phyloP scores from a whole-genome alignment of 2,797 vertebrate species.

The Semotilus atromaculatus region DNA sequence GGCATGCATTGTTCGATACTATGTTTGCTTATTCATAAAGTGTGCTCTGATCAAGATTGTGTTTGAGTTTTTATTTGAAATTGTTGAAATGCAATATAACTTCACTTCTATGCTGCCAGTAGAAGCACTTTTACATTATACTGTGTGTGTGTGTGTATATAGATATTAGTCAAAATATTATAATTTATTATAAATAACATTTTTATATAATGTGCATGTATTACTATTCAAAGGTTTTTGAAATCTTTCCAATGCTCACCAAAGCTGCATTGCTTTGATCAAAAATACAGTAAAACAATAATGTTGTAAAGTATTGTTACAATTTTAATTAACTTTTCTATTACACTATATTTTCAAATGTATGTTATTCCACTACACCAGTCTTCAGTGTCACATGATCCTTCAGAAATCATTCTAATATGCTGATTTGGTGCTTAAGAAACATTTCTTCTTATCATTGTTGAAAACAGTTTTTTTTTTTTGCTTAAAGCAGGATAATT shows the following conservation, averaged over 20 bases:
- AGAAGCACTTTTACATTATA: background rate
- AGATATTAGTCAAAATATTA: no score
- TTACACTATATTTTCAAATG: background rate
- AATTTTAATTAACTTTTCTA: background rate
- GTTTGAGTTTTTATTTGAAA: slow-evolving; percentile 31
- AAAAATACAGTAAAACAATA: background rate
- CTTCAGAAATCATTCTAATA: background rate
- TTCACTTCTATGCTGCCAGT: background rate
- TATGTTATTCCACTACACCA: background rate
- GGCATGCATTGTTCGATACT: background rate
- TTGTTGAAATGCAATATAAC: background rate
- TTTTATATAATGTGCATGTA: background rate
- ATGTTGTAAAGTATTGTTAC: no score
- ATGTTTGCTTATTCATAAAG: slow-evolving; percentile 61
- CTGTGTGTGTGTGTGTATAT: no score
- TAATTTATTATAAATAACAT: no score
- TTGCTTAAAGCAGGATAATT: background rate
- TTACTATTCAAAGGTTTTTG: background rate
- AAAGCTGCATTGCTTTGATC: no score
- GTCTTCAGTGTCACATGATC: background rate
- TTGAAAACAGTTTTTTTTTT: background rate
- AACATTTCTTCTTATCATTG: background rate
- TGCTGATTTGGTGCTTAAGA: background rate
- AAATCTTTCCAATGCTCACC: background rate
- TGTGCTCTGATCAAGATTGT: slow-evolving; percentile 3